Evolutionary conservation across 2,888 invertebrate species (phyloP).

Genomic region (Osedax fenrisi): DNA sequence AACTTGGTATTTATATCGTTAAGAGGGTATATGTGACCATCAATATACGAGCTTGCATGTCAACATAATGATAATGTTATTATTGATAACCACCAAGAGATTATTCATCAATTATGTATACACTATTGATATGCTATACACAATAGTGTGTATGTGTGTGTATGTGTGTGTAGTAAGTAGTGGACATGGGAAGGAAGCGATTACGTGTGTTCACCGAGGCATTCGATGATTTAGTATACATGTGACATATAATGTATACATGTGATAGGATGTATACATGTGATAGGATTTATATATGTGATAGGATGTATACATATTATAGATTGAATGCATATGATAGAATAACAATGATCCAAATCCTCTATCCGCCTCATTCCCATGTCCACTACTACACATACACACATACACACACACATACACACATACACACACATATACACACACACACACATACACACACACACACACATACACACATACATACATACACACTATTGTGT

Average conservation of each 20-base stretch:
- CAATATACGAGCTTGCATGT: too few species aligned
- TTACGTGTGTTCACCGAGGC: too few species aligned
- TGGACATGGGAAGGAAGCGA: background rate
- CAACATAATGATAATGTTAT: too few species aligned
- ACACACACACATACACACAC: background rate
- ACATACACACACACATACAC: slow-evolving; percentile 4
- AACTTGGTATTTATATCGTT: too few species aligned
- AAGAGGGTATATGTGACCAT: too few species aligned
- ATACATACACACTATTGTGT: background rate
- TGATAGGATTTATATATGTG: background rate
- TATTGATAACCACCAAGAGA: background rate
- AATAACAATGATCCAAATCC: too few species aligned
- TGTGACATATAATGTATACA: background rate
- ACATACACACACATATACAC: slow-evolving; percentile 14
- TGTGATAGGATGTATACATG: background rate
- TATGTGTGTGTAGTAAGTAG: background rate
- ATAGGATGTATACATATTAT: background rate
- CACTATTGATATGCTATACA: background rate
- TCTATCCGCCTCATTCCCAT: too few species aligned
- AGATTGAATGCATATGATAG: too few species aligned
- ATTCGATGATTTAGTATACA: too few species aligned
- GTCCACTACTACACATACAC: slow-evolving; percentile 15
- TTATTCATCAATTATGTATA: background rate
- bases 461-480: background rate
- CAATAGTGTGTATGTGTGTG: background rate